These are phyloP conservation scores for Chaetodon auriga DNA, from an alignment of 2,113 vertebrate species.

Conservation along the genomic window DNA sequence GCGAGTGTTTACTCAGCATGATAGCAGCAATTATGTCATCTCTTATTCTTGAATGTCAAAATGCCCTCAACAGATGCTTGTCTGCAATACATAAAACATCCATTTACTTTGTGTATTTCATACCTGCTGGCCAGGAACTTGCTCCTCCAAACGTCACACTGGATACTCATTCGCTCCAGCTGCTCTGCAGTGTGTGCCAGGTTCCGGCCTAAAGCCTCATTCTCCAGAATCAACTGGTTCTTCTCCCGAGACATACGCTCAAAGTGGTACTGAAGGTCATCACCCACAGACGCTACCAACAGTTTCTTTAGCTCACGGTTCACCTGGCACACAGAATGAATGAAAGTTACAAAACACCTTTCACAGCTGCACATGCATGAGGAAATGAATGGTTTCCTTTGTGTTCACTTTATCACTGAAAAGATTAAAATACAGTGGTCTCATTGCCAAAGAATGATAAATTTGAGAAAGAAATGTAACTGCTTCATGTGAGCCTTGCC, in stretches of 20 bases:
- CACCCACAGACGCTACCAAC: constrained; percentile 94
- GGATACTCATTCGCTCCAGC: constrained; percentile 95
- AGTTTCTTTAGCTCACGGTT: constrained; percentile 97
- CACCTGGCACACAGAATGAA: constrained; percentile 82
- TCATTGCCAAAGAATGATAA: neutral
- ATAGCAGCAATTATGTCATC: neutral
- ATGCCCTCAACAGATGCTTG: neutral
- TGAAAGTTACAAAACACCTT: neutral
- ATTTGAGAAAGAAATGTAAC: too few relatives aligned
- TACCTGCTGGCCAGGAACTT: constrained; percentile 99
- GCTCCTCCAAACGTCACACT: constrained; percentile 99
- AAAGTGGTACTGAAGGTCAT: constrained; percentile 98
- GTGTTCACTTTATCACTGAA: neutral
- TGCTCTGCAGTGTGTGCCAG: constrained; percentile 91
- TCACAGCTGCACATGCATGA: neutral
- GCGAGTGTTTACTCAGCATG: neutral
- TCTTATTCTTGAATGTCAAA: neutral
- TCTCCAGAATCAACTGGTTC: constrained; percentile 95
- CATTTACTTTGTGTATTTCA: neutral
- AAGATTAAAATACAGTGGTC: neutral
- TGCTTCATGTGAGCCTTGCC: constrained; percentile 79
- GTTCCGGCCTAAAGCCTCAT: constrained; percentile 88
- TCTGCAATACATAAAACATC: neutral
- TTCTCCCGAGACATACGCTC: constrained; percentile 95
- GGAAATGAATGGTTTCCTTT: neutral